A percentile compares a stretch with the other conserved stretches of the same genome.
Evolutionary conservation across 2,888 invertebrate species (phyloP).

Genomic region (Drosophila acutilabella): DNA sequence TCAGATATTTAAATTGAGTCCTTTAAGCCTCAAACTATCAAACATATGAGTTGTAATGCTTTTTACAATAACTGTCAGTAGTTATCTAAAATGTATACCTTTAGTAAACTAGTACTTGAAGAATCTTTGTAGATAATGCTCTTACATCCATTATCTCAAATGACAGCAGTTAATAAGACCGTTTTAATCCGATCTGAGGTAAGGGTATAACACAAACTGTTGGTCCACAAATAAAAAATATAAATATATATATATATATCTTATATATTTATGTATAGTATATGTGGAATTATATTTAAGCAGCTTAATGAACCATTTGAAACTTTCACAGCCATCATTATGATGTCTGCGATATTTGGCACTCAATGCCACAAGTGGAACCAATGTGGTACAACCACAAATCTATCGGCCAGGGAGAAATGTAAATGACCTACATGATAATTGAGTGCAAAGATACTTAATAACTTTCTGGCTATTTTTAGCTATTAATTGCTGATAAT

Average conservation of each 20-base stretch:
- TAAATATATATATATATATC: too few species aligned
- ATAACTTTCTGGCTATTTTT: slow-evolving; percentile 7
- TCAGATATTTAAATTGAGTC: too few species aligned
- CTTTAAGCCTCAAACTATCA: too few species aligned
- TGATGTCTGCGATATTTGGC: slow-evolving; percentile 74
- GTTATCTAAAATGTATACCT: not conserved
- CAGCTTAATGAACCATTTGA: slow-evolving; percentile 75
- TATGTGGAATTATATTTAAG: slow-evolving; percentile 63
- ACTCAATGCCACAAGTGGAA: slow-evolving; percentile 78
- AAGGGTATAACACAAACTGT: slow-evolving; percentile 37
- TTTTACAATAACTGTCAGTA: not conserved
- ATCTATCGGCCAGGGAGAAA: slow-evolving; percentile 33
- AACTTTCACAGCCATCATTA: slow-evolving; percentile 79
- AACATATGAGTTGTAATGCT: too few species aligned
- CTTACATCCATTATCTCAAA: slow-evolving; percentile 13
- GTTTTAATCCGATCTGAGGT: slow-evolving; percentile 11
- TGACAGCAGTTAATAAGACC: slow-evolving; percentile 26
- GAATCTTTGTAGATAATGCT: slow-evolving; percentile 5
- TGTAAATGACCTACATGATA: slow-evolving; percentile 33
- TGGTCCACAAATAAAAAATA: slow-evolving; percentile 6
- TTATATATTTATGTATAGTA: not conserved
- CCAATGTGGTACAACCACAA: slow-evolving; percentile 51
- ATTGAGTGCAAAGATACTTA: slow-evolving; percentile 1
- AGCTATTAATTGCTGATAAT: not conserved
- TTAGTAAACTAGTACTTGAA: not conserved